Percentiles rank a stretch among this genome's conserved stretches.
These are phyloP conservation scores for Ginglymostoma cirratum DNA, from an alignment of 2,113 vertebrate species.

Conservation along the genomic window DNA sequence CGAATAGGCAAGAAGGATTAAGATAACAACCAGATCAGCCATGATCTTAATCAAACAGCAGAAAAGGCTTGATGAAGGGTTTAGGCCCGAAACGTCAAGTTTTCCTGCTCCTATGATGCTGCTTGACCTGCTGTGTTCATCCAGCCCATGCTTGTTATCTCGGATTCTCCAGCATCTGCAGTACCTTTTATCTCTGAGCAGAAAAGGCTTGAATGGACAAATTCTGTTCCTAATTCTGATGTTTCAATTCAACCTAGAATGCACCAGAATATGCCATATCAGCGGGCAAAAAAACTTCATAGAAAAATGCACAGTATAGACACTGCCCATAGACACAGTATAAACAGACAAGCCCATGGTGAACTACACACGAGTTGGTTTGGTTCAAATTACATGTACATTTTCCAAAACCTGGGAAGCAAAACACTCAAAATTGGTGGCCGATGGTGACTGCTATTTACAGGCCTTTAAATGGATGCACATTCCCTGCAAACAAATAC, in stretches of 20 bases:
- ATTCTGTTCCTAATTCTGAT: too few relatives aligned
- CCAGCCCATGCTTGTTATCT: too few relatives aligned
- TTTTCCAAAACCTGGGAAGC: neutral
- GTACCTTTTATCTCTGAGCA: too few relatives aligned
- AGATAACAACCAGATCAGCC: too few relatives aligned
- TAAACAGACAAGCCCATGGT: neutral
- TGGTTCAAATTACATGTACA: neutral
- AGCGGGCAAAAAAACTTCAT: neutral
- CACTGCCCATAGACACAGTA: neutral
- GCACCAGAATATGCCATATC: neutral
- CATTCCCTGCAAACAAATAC: neutral
- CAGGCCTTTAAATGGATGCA: neutral
- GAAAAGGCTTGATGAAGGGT: too few relatives aligned
- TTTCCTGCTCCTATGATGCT: too few relatives aligned
- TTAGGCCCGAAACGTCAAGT: too few relatives aligned
- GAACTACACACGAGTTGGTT: neutral
- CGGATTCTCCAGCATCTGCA: too few relatives aligned
- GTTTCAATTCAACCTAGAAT: neutral
- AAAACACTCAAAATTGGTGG: neutral
- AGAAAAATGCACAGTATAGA: neutral
- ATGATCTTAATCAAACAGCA: too few relatives aligned
- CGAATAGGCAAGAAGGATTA: too few relatives aligned
- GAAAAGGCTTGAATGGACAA: too few relatives aligned
- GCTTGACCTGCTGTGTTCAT: too few relatives aligned
- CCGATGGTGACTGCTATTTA: neutral